Evolutionary conservation across 2,888 invertebrate genomes (phyloP).

Genomic region (Napeogenes sylphis): DNA sequence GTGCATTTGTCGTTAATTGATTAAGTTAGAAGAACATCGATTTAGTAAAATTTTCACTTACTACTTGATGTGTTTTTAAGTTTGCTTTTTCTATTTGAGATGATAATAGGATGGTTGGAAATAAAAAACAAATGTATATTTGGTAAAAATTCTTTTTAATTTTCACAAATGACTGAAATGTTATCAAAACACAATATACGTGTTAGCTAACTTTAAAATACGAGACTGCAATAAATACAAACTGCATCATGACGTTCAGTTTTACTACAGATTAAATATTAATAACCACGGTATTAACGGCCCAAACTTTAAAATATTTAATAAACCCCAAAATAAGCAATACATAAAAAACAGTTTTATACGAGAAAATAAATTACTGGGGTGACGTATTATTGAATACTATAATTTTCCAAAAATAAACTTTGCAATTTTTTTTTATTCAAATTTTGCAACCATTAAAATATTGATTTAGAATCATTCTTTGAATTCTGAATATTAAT

Average conservation of each 20-base stretch:
- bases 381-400: too few relatives aligned
- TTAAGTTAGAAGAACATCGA: too few relatives aligned
- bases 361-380: too few relatives aligned
- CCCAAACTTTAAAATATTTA: too few relatives aligned
- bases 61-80: too few relatives aligned
- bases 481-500: constrained; percentile 1
- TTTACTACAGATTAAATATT: constrained; percentile 22
- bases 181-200: constrained; percentile 74
- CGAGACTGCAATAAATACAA: constrained; percentile 57
- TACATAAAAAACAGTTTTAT: too few relatives aligned
- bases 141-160: constrained; percentile 75
- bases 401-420: too few relatives aligned
- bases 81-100: too few relatives aligned
- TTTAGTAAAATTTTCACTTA: too few relatives aligned
- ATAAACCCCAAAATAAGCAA: too few relatives aligned
- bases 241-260: constrained; percentile 22
- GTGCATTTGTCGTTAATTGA: too few relatives aligned
- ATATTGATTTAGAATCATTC: neutral
- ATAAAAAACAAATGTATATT: constrained; percentile 37
- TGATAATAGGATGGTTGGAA: neutral
- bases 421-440: too few relatives aligned
- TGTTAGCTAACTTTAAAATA: constrained; percentile 72
- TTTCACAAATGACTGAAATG: constrained; percentile 75
- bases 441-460: neutral
- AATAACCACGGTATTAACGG: neutral